Evolutionary conservation across 92 coral and sea anemone species (phyloP).

Genomic region (Palythoa grandiflora): DNA sequence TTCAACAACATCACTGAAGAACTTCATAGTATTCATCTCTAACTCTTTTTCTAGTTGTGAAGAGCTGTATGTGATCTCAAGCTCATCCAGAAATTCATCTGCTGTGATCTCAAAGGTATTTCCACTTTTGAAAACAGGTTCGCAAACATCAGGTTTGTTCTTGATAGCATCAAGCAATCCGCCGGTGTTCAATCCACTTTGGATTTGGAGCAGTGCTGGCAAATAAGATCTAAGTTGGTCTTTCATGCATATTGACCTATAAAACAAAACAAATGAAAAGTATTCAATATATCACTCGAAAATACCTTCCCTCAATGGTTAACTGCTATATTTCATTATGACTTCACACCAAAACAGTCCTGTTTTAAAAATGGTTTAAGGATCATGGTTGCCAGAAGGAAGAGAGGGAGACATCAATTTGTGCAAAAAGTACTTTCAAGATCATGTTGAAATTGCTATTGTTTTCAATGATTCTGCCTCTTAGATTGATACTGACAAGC

Average conservation of each 20-base stretch:
- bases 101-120: slow-evolving; percentile 66
- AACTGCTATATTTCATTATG: slow-evolving; percentile 2
- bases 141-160: slow-evolving; percentile 65
- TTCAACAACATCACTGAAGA: slow-evolving; percentile 69
- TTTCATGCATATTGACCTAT: slow-evolving; percentile 73
- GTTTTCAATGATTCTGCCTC: not conserved
- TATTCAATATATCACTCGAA: not conserved
- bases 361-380: not conserved
- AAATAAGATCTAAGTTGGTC: slow-evolving; percentile 67
- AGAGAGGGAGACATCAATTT: not conserved
- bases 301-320: slow-evolving; percentile 7
- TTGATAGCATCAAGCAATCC: slow-evolving; percentile 65
- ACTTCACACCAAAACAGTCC: not conserved
- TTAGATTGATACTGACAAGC: slow-evolving; percentile 6
- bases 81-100: slow-evolving; percentile 71
- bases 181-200: slow-evolving; percentile 60
- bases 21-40: slow-evolving; percentile 73
- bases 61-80: slow-evolving; percentile 58
- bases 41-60: slow-evolving; percentile 67
- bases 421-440: not conserved
- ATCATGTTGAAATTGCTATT: slow-evolving; percentile 3
- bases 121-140: slow-evolving; percentile 74
- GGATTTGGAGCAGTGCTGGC: slow-evolving; percentile 73
- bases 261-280: slow-evolving; percentile 5
- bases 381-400: not conserved